phyloP scores from a whole-genome alignment of 2,888 invertebrate species.

The Zaprionus lineosus region DNA sequence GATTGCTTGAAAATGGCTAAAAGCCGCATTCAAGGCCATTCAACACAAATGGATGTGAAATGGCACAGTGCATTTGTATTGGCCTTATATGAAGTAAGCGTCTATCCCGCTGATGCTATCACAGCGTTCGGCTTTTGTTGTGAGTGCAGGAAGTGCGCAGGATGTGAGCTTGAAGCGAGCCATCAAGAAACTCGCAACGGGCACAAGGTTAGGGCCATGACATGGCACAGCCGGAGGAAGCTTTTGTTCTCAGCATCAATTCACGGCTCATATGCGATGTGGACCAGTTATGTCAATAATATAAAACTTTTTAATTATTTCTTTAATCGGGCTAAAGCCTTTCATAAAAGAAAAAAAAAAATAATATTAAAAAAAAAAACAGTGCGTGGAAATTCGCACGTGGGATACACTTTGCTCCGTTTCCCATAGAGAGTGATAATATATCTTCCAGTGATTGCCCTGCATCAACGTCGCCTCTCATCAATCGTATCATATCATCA shows the following conservation, averaged over 20 bases:
- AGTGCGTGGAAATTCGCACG: too few species aligned
- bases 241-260: constrained; percentile 1
- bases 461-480: too few species aligned
- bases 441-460: too few species aligned
- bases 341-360: too few species aligned
- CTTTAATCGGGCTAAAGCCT: too few species aligned
- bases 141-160: constrained; percentile 39
- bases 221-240: neutral
- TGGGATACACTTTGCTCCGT: too few species aligned
- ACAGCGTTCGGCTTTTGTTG: constrained; percentile 20
- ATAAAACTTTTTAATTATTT: too few species aligned
- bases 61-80: constrained; percentile 32
- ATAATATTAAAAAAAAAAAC: too few species aligned
- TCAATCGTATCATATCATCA: too few species aligned
- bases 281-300: neutral
- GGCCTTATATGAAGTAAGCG: neutral
- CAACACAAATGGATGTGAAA: constrained; percentile 29
- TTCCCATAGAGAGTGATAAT: too few species aligned
- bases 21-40: constrained; percentile 58
- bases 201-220: constrained; percentile 47
- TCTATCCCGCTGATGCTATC: constrained; percentile 6
- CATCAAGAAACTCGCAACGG: constrained; percentile 28
- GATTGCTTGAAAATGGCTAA: constrained; percentile 53
- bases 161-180: constrained; percentile 33
- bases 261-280: too few species aligned